phyloP scores from a whole-genome alignment of 2,888 invertebrate species.

The Leucozona laternaria region DNA sequence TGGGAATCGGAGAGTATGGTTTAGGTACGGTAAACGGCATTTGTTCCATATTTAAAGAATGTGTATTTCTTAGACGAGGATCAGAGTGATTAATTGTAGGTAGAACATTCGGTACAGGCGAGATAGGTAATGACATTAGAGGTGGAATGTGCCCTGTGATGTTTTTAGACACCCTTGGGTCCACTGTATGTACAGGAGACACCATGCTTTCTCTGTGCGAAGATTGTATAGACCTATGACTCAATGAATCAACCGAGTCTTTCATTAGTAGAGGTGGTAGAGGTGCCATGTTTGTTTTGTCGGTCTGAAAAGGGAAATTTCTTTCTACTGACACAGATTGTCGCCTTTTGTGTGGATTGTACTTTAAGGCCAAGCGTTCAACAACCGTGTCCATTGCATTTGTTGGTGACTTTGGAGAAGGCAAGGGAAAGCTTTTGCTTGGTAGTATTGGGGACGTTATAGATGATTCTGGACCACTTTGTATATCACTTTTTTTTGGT shows the following conservation, averaged over 20 bases:
- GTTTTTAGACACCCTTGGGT: slow-evolving; percentile 67
- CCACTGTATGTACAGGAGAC: slow-evolving; percentile 29
- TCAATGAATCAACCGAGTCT: slow-evolving; percentile 78
- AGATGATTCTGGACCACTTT: background rate
- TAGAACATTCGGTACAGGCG: slow-evolving; percentile 70
- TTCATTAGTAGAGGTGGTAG: background rate
- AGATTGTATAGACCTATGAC: slow-evolving; percentile 84
- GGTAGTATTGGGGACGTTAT: slow-evolving; percentile 1
- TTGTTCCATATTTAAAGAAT: slow-evolving; percentile 13
- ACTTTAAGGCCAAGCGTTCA: slow-evolving; percentile 62
- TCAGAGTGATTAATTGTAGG: slow-evolving; percentile 76
- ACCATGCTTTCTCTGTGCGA: slow-evolving; percentile 78
- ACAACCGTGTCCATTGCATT: slow-evolving; percentile 37
- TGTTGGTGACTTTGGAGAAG: slow-evolving; percentile 25
- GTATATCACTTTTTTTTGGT: background rate
- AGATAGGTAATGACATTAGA: slow-evolving; percentile 19
- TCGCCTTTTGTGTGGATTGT: slow-evolving; percentile 54
- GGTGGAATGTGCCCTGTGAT: slow-evolving; percentile 2
- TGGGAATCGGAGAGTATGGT: slow-evolving; percentile 50
- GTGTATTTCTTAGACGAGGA: slow-evolving; percentile 76
- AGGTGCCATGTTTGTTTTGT: background rate
- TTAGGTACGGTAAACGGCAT: slow-evolving; percentile 32
- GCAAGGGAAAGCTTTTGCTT: slow-evolving; percentile 12
- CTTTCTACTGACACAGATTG: slow-evolving; percentile 22
- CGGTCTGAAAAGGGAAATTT: background rate